Evolutionary conservation across 2,888 invertebrate genomes (phyloP), one percentile per base, ranked within the genome.

Genomic region (Andrena marginata): DNA sequence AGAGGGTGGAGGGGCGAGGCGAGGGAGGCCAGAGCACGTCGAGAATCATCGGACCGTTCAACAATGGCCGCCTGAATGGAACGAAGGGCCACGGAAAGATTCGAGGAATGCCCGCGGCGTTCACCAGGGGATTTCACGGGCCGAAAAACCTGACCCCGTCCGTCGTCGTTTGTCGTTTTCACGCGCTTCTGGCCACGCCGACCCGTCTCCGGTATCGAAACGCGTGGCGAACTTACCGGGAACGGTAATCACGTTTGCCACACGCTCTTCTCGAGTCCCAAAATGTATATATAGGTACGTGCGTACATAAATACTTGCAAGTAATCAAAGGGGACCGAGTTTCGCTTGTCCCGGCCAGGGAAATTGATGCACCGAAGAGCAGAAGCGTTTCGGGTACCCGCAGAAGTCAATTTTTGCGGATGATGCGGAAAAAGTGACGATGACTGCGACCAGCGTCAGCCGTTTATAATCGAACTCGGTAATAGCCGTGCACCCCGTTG

Each of bases 21-120:
- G 68, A 10, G 71, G 63, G 49, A 31, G 67, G 48, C 26, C 26
- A n/a, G 64, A 26, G 54, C 62, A 35, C 65, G 75, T 29, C 65
- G 76, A 59, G 78, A 78, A 69, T 84, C 83, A 72, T 83, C 70
- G 72, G 67, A 64, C 60, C 83, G 77, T 75, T 65, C 74, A 69
- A 83, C 73, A 74, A 82, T 82, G 82, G 78, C 68, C 70, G 77
- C 23, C 63, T 68, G 69, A 74, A 70, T 75, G 80, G 73, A 49
- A 72, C 68, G 56, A 65, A 70, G 73, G 59, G 68, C 65, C 31
- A 73, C 72, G 81, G 71, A 72, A 70, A 78, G 84, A 85, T 84
- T 78, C 80, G 72, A 72, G 84, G 77, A 85, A 85, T 78, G 77
- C 84, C 51, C n/a, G 65, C 59, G 60, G 69, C 68, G 72, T 60